These are phyloP conservation scores for Struthidea cinerea DNA, from an alignment of 2,113 vertebrate species.

Conservation along the genomic window DNA sequence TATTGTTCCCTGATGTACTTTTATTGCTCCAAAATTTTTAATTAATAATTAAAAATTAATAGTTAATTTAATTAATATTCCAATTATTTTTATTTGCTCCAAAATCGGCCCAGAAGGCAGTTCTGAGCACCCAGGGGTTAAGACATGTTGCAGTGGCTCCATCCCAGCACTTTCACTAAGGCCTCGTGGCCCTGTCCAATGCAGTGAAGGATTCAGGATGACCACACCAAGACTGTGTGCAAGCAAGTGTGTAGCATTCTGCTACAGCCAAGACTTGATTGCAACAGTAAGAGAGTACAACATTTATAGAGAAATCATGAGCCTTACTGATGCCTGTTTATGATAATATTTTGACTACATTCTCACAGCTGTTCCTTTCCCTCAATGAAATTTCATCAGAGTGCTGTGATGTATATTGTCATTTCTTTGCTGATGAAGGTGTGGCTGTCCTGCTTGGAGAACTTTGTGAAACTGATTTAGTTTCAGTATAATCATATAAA, in stretches of 20 bases:
- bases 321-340: neutral
- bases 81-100: neutral
- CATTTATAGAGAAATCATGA: neutral
- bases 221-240: neutral
- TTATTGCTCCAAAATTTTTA: no score
- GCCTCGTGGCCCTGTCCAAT: accelerated
- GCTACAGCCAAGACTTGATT: neutral
- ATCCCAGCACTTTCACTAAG: neutral
- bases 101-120: neutral
- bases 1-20: neutral
- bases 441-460: neutral
- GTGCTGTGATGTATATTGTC: no score
- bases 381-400: neutral
- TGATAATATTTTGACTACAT: neutral
- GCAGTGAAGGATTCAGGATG: neutral
- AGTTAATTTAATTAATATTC: no score
- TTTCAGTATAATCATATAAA: neutral
- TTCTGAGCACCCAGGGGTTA: neutral
- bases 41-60: no score
- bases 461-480: neutral
- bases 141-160: accelerated
- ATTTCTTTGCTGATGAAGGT: neutral
- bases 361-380: neutral
- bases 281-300: neutral
- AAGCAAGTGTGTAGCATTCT: neutral